These are phyloP conservation scores for Drosophila robusta DNA, from an alignment of 2,888 invertebrate species.

Conservation along the genomic window DNA sequence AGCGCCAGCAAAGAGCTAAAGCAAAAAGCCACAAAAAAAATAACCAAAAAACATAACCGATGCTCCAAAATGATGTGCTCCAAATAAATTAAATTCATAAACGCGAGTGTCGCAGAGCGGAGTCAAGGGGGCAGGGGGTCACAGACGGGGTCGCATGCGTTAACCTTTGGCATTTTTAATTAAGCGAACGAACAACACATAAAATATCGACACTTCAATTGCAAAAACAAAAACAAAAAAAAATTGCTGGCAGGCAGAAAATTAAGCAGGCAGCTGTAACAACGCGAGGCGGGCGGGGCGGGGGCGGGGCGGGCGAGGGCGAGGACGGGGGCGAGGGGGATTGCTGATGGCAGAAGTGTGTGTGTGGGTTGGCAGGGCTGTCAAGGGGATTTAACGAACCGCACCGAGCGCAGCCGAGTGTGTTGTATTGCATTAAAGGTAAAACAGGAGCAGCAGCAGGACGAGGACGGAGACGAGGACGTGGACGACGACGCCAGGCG, in stretches of 20 bases:
- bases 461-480: slow-evolving; percentile 5
- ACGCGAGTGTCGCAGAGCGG: slow-evolving; percentile 28
- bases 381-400: slow-evolving; percentile 76
- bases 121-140: not conserved
- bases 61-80: slow-evolving; percentile 66
- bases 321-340: not conserved
- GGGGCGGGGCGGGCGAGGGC: not conserved
- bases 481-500: slow-evolving; percentile 18
- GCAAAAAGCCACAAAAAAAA: slow-evolving; percentile 34
- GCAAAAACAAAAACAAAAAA: slow-evolving; percentile 51
- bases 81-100: slow-evolving; percentile 77
- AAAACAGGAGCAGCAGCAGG: slow-evolving; percentile 41
- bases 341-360: not conserved
- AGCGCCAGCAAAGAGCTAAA: slow-evolving; percentile 24
- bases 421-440: slow-evolving; percentile 78
- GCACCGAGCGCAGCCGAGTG: slow-evolving; percentile 76
- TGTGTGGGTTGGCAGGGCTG: slow-evolving; percentile 12
- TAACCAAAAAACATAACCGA: slow-evolving; percentile 17
- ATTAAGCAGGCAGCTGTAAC: slow-evolving; percentile 58
- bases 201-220: slow-evolving; percentile 80
- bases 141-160: slow-evolving; percentile 50
- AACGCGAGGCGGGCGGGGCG: slow-evolving; percentile 8
- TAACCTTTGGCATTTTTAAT: slow-evolving; percentile 81
- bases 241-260: slow-evolving; percentile 61
- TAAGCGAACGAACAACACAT: slow-evolving; percentile 77